These are phyloP conservation scores for Diaperis boleti DNA, from an alignment of 2,888 invertebrate genomes.

Conservation along the genomic window DNA sequence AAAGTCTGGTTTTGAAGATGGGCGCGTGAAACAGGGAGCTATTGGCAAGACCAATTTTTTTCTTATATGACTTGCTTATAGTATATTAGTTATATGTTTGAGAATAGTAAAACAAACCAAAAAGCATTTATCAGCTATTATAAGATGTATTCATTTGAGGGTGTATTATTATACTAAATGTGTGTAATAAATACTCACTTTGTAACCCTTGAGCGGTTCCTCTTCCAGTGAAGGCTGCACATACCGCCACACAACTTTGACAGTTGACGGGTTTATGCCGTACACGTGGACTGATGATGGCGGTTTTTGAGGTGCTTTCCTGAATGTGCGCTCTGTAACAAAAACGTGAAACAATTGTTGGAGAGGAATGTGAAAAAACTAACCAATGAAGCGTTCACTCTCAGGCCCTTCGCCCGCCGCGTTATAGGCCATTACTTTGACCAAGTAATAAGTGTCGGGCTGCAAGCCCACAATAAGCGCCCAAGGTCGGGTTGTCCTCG, in stretches of 20 bases:
- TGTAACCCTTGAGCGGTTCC: slow-evolving; percentile 94
- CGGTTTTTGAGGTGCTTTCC: slow-evolving; percentile 94
- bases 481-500: slow-evolving; percentile 85
- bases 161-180: too few species aligned
- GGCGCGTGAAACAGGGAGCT: too few species aligned
- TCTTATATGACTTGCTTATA: too few species aligned
- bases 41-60: too few species aligned
- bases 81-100: too few species aligned
- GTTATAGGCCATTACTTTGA: slow-evolving; percentile 96
- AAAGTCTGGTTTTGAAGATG: too few species aligned
- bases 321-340: slow-evolving; percentile 80
- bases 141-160: too few species aligned
- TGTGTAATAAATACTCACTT: too few species aligned
- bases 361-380: slow-evolving; percentile 34
- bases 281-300: slow-evolving; percentile 91
- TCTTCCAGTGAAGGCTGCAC: slow-evolving; percentile 91
- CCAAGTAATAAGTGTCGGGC: slow-evolving; percentile 92
- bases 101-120: too few species aligned
- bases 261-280: slow-evolving; percentile 87
- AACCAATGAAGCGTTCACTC: slow-evolving; percentile 86
- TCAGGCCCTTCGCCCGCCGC: slow-evolving; percentile 96
- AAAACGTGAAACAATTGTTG: slow-evolving; percentile 42
- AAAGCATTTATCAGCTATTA: too few species aligned
- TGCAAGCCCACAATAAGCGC: slow-evolving; percentile 93
- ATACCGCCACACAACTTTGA: slow-evolving; percentile 93